Conservation (phyloP, 2,888 invertebrate species). For the Rhaphigaster nebulosa region DNA sequence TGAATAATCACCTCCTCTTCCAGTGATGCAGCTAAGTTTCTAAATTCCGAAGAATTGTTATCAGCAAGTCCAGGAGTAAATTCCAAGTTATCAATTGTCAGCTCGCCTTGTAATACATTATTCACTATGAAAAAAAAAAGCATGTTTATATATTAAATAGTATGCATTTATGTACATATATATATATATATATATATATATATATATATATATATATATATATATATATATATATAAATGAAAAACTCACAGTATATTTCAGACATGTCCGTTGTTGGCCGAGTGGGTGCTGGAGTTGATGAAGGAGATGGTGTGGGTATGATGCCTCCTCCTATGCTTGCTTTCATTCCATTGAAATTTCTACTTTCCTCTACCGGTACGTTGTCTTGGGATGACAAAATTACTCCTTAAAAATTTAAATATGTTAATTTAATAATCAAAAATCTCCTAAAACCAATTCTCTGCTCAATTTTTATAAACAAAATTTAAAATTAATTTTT, state of each 20-base stretch:
- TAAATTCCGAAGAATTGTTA: slow-evolving; percentile 76
- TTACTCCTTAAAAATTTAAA: slow-evolving; percentile 70
- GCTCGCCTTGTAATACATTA: slow-evolving; percentile 77
- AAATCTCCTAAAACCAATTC: not conserved
- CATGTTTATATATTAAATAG: not conserved
- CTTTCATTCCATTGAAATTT: slow-evolving; percentile 72
- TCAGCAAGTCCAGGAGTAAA: slow-evolving; percentile 75
- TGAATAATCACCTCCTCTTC: slow-evolving; percentile 70
- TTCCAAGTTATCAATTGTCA: slow-evolving; percentile 77
- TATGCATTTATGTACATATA: slow-evolving; percentile 61
- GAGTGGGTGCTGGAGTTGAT: slow-evolving; percentile 67
- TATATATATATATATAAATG: slow-evolving; percentile 65
- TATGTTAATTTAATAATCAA: not conserved
- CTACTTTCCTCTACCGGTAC: slow-evolving; percentile 72
- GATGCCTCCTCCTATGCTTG: slow-evolving; percentile 61
- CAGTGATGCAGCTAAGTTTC: slow-evolving; percentile 74
- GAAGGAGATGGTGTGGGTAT: slow-evolving; percentile 68
- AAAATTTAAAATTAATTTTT: no score
- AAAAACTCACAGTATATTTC: slow-evolving; percentile 72
- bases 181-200: slow-evolving; percentile 65
- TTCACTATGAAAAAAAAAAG: slow-evolving; percentile 73
- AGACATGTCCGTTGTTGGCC: slow-evolving; percentile 72
- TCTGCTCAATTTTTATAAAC: no score
- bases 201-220: slow-evolving; percentile 43
- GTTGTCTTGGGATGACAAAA: slow-evolving; percentile 78